Base-by-base conservation (phyloP, 2,888 invertebrate genomes). In the Hypsopygia costalis region DNA sequence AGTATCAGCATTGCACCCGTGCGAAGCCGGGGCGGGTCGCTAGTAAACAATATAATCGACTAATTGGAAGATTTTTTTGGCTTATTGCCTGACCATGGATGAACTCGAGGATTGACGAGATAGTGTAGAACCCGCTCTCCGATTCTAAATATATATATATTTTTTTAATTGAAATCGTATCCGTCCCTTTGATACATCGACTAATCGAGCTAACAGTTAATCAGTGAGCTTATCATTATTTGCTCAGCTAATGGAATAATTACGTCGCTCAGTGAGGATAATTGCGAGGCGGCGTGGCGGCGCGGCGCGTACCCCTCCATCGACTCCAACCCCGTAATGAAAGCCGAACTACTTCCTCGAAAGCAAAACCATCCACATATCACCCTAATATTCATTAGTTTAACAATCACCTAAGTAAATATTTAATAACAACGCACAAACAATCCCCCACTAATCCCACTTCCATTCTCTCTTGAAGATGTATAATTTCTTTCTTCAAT, bases 221-320 rank as follows among this genome's bases (percentile, higher is more conserved):
- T 70, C 61, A 66, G 66, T 54, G 63, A 66, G 69, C 75, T 74
- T 78, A 80, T 78, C 73, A 73, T 73, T 81, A 82, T 81, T 83
- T 80, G 72, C 62, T 65, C 79, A 78, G 73, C 69, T 82, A 81
- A 81, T 81, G 73, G 77, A 81, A 78, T 80, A 82, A 81, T 82
- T 80, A 80, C 69, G 59, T 55, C 56, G 62, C 47, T 55, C 60
- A 52, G 65, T 59, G 60, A 54, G 68, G 68, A 69, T 74, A 76
- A 79, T 74, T 71, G 66, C 58, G 56, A 54, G 54, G 64, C n/a
- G n/a, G n/a, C n/a, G 58, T 40, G 55, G 54, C 47, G 47, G 27
- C 38, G 34, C 42, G 43, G 41, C 49, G 34, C 36, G 41, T 44
- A 44, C 44, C 55, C 47, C n/a, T n/a, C n/a, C n/a, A n/a, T n/a